A percentile compares a stretch with the other conserved stretches of the same genome.
Conservation (phyloP, 2,113 vertebrate genomes). For the Tichodroma muraria region DNA sequence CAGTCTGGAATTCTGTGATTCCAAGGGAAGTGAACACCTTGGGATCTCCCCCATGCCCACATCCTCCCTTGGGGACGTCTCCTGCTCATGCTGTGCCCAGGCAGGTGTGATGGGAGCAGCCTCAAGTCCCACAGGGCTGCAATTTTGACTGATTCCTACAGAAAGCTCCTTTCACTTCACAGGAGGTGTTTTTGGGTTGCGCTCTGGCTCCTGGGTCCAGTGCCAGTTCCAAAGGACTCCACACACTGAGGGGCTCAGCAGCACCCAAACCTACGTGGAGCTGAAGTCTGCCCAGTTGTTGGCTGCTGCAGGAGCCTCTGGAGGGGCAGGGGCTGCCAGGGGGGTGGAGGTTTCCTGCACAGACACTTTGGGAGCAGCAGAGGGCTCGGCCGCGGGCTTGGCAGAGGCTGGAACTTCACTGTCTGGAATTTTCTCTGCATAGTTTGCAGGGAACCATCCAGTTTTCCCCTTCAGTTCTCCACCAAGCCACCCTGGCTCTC, state of each 20-base stretch:
- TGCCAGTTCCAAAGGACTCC: not conserved
- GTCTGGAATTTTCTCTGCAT: slow-evolving; percentile 92
- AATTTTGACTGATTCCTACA: not conserved
- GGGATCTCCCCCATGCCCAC: not conserved
- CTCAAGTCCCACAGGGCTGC: not conserved
- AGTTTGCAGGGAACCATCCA: slow-evolving; percentile 98
- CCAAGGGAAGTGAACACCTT: not conserved
- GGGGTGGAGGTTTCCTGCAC: slow-evolving; percentile 66
- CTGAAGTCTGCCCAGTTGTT: slow-evolving; percentile 99
- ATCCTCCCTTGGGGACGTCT: not conserved
- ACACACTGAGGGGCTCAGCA: not conserved
- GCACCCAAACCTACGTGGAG: slow-evolving; percentile 82
- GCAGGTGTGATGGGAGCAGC: not conserved
- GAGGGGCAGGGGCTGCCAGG: slow-evolving; percentile 26
- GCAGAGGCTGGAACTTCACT: slow-evolving; percentile 81
- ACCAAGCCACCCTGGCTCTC: slow-evolving; percentile 96
- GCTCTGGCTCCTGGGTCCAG: not conserved
- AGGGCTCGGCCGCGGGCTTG: slow-evolving; percentile 55
- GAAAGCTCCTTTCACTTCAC: not conserved
- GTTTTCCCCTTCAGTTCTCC: slow-evolving; percentile 93
- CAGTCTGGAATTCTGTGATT: not conserved
- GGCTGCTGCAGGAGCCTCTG: slow-evolving; percentile 71
- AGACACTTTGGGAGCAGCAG: slow-evolving; percentile 70
- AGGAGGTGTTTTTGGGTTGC: not conserved
- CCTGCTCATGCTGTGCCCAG: not conserved